These are phyloP conservation scores for Thysanoteuthis rhombus DNA, from an alignment of 2,888 invertebrate genomes.

Conservation along the genomic window DNA sequence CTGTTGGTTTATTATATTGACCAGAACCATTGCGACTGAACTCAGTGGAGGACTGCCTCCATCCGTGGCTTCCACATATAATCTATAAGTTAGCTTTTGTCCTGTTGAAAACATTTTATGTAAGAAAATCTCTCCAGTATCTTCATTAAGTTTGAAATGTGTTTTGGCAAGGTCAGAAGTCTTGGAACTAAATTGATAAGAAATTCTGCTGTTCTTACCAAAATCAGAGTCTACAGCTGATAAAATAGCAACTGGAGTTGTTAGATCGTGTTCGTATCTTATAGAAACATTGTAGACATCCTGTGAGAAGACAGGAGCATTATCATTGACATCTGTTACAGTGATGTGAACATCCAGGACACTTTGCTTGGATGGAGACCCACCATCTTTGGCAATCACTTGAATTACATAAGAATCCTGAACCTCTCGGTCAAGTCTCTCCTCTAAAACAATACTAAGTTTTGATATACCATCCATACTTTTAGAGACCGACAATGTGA, in stretches of 20 bases:
- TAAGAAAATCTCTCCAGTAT: constrained; percentile 17
- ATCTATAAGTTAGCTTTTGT: constrained; percentile 25
- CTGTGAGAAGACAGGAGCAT: constrained; percentile 17
- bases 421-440: constrained; percentile 50
- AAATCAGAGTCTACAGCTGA: neutral
- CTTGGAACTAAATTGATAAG: constrained; percentile 1
- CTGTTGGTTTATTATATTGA: constrained; percentile 27
- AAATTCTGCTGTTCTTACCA: neutral
- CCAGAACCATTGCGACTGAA: constrained; percentile 23
- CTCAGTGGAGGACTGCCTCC: constrained; percentile 1
- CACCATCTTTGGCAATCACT: constrained; percentile 54
- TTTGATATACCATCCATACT: constrained; percentile 52
- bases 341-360: constrained; percentile 41
- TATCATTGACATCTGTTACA: neutral
- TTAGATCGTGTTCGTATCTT: neutral
- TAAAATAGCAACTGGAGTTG: neutral
- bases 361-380: constrained; percentile 45
- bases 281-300: constrained; percentile 24
- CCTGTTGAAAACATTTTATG: neutral
- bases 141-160: neutral
- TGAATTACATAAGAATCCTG: constrained; percentile 48
- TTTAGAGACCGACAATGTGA: constrained; percentile 47
- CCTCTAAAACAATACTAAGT: constrained; percentile 49
- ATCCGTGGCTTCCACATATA: constrained; percentile 14
- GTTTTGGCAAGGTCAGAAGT: constrained; percentile 16